Evolutionary conservation across 2,113 vertebrate species (phyloP), one percentile per base, ranked within the genome.

Genomic region (Heliornis fulica): DNA sequence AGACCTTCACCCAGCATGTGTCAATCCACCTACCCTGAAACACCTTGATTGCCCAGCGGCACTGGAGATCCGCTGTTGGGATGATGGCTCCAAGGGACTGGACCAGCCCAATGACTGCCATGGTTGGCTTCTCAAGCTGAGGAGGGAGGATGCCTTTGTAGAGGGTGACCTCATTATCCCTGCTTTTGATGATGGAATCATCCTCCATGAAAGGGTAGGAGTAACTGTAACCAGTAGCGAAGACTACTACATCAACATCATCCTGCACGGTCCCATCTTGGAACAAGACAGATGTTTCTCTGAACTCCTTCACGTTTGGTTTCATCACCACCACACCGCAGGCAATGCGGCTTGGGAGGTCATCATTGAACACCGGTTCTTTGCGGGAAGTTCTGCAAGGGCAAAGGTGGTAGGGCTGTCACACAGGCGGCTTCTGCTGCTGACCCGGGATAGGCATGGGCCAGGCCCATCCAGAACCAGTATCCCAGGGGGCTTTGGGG

Each of bases 81-180:
- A 98, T 98, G 40, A 97, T 78, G 11, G 98, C 89, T 50, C 98
- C 99, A 22, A 97, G 95, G 8, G 97, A 63, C 83, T 98, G 97
- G 34, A 99, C 70, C n/a, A 99, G 80, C 56, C 98, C 99, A 81
- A 99, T 96, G 36, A 99, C 74, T n/a, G 98, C 98, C 88, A 99
- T 50, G 6, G 99, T 99, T 38, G 98, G 97, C 25, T 84, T 97
- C 91, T 98, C 96, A 1, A 99, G 94, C 7, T 65, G 91, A 9
- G 98, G 98, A 38, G 98, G 98, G 83, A 99, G 98, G 64, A 98
- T 65, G 57, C 95, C 97, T 94, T 98, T 99, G 97, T 98, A 99
- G 61, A 99, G 96, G 8, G 87, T 97, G 83, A 98, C 43, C 72
- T 98, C 94, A 32, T 97, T 95, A 9, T 96, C 72, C 57, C 95